Percentiles rank a stretch among this genome's conserved stretches.
Evolutionary conservation across 1,140 invertebrate species (phyloP).

Genomic region (Brachionus rubens): DNA sequence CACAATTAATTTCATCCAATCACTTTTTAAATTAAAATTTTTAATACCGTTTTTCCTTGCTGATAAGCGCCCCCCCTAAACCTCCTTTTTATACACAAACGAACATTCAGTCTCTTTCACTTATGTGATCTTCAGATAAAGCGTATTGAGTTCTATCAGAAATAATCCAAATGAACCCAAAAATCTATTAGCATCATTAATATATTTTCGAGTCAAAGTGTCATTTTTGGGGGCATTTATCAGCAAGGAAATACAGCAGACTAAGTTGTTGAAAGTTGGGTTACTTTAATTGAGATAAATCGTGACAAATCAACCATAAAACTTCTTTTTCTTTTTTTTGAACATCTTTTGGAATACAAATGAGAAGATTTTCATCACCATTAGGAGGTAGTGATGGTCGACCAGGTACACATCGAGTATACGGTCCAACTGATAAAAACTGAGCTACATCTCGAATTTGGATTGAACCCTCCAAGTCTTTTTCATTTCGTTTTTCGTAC

Average conservation of each 20-base stretch:
- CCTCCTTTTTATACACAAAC: no score
- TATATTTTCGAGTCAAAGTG: no score
- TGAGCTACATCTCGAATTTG: slow-evolving; percentile 16
- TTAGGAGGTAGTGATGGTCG: slow-evolving; percentile 23
- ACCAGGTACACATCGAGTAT: slow-evolving; percentile 39
- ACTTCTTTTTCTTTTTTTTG: slow-evolving; percentile 42
- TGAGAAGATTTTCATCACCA: slow-evolving; percentile 38
- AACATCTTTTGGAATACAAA: slow-evolving; percentile 29
- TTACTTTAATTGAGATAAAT: slow-evolving; percentile 44
- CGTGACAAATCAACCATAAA: slow-evolving; percentile 41
- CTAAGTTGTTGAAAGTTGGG: no score
- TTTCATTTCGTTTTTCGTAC: slow-evolving; percentile 36
- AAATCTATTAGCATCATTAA: no score
- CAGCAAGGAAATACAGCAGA: no score
- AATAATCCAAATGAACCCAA: no score
- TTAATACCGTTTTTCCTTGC: no score
- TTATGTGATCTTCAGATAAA: no score
- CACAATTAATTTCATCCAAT: slow-evolving; percentile 46
- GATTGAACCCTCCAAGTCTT: slow-evolving; percentile 19
- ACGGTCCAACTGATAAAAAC: slow-evolving; percentile 42
- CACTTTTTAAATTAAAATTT: neutral
- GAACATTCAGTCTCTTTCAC: no score
- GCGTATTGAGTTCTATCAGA: no score
- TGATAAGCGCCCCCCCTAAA: no score
- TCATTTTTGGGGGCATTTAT: no score